Evolutionary conservation across 2,113 vertebrate species (phyloP).

Genomic region (Typhlomys cinereus): DNA sequence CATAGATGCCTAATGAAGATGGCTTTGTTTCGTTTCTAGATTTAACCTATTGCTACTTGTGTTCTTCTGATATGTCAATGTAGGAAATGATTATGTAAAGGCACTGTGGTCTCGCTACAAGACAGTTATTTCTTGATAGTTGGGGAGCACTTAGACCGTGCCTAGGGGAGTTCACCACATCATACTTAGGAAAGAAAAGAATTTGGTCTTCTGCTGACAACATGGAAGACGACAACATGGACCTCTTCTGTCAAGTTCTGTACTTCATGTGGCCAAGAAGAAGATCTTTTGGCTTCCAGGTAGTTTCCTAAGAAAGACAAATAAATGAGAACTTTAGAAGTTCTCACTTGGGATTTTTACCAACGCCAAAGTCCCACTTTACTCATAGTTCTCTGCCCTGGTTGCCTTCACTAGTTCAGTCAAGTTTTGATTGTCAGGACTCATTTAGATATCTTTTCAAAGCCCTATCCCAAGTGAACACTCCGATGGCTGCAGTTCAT

Average conservation of each 20-base stretch:
- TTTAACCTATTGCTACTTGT: background rate
- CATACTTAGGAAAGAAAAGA: background rate
- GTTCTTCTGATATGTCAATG: background rate
- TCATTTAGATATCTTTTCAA: constrained; percentile 61
- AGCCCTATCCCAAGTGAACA: constrained; percentile 50
- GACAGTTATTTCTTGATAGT: background rate
- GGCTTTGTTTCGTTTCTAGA: background rate
- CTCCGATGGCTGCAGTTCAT: constrained; percentile 50
- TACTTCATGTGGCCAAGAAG: background rate
- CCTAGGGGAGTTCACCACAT: background rate
- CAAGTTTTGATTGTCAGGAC: constrained; percentile 32
- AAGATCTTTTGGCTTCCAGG: constrained; percentile 12
- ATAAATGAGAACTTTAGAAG: constrained; percentile 12
- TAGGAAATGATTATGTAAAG: background rate
- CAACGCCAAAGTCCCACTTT: background rate
- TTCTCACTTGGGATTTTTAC: constrained; percentile 29
- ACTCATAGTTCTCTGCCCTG: constrained; percentile 30
- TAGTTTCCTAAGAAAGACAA: constrained; percentile 40
- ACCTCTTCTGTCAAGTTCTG: constrained; percentile 27
- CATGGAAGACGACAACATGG: background rate
- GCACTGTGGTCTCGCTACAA: background rate
- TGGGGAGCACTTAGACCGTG: background rate
- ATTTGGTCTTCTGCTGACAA: background rate
- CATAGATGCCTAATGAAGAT: background rate
- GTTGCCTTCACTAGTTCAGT: background rate